Conservation (phyloP, 1,140 invertebrate species). For the Drosophila watanabei region DNA sequence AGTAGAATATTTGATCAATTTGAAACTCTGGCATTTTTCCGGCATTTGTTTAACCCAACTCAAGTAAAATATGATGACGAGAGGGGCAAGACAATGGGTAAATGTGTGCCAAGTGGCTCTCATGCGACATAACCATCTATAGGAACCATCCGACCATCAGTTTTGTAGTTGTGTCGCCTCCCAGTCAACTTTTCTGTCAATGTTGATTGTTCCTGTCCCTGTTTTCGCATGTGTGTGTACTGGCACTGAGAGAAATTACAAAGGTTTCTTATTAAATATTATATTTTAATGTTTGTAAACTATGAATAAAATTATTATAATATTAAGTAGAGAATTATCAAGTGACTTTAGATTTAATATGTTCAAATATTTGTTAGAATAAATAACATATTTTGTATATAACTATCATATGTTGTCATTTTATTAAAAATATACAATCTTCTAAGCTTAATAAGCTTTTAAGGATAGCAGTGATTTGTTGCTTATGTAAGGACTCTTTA, state of each 20-base stretch:
- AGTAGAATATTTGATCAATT: constrained; percentile 39
- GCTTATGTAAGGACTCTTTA: no score
- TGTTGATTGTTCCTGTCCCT: constrained; percentile 69
- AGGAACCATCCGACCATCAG: constrained; percentile 21
- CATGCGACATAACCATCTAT: constrained; percentile 57
- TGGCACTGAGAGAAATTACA: not conserved
- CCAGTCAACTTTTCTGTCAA: constrained; percentile 33
- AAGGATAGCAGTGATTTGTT: no score
- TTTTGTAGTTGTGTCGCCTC: constrained; percentile 30
- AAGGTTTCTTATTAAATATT: no score
- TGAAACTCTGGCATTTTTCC: constrained; percentile 39
- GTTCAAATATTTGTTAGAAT: no score
- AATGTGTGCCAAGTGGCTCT: constrained; percentile 67
- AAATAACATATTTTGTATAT: no score
- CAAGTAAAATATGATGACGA: constrained; percentile 19
- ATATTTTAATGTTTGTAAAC: no score
- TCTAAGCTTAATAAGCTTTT: no score
- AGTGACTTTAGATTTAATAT: no score
- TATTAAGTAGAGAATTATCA: no score
- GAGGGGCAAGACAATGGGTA: constrained; percentile 55
- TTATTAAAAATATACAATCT: no score
- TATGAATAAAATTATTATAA: no score
- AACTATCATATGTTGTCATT: no score
- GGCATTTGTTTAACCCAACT: constrained; percentile 52
- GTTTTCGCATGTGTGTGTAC: constrained; percentile 18